phyloP scores from a whole-genome alignment of 2,113 vertebrate species.

The Ia io region DNA sequence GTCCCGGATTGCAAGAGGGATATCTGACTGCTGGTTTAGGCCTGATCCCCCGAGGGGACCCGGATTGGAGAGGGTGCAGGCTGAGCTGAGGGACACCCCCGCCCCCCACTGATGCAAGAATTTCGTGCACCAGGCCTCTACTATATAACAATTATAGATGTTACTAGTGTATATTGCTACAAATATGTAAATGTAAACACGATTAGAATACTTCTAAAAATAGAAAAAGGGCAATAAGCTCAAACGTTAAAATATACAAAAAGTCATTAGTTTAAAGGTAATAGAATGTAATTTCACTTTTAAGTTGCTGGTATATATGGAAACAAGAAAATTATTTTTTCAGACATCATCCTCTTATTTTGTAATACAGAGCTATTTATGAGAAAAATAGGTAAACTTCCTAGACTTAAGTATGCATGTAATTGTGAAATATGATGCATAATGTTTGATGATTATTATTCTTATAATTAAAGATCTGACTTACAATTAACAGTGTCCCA shows the following conservation, averaged over 20 bases:
- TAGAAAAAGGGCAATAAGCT: background rate
- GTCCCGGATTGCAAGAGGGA: too few species aligned
- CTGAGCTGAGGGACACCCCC: too few species aligned
- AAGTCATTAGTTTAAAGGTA: constrained; percentile 19
- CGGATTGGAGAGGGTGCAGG: too few species aligned
- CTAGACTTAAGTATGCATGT: background rate
- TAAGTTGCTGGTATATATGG: constrained; percentile 47
- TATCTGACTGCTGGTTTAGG: too few species aligned
- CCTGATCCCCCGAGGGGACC: too few species aligned
- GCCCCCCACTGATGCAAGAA: too few species aligned
- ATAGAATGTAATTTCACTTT: constrained; percentile 41
- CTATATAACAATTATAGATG: background rate
- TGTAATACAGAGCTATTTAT: constrained; percentile 41
- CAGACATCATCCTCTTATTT: background rate
- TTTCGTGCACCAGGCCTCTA: too few species aligned
- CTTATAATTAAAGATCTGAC: constrained; percentile 33
- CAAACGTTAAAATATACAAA: background rate
- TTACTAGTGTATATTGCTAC: background rate
- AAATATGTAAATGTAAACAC: background rate
- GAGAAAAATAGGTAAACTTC: constrained; percentile 40
- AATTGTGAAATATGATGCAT: constrained; percentile 20
- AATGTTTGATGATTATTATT: constrained; percentile 46
- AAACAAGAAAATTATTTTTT: constrained; percentile 39
- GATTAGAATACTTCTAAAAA: background rate
- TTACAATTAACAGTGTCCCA: background rate